These are phyloP conservation scores for Eptesicus fuscus DNA, from an alignment of 2,113 vertebrate genomes.

Conservation along the genomic window DNA sequence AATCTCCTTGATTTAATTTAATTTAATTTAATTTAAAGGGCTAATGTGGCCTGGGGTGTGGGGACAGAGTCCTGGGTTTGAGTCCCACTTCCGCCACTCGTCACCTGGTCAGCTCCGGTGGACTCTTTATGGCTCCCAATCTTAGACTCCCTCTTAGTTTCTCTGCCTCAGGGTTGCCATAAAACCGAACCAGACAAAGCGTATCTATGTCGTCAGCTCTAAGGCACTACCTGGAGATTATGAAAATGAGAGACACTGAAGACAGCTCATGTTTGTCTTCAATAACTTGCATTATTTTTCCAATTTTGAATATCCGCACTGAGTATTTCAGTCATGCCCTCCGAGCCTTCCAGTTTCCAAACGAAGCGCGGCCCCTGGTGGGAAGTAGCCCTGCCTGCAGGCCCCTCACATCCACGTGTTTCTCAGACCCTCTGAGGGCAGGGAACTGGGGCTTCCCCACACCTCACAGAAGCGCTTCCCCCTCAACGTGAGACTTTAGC, in stretches of 20 bases:
- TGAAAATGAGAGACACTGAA: neutral
- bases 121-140: neutral
- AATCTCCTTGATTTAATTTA: neutral
- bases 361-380: neutral
- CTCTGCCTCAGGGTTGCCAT: neutral
- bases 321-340: neutral
- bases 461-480: neutral
- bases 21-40: neutral
- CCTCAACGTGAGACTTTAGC: neutral
- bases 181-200: neutral
- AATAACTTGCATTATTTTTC: neutral
- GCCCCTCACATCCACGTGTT: accelerated
- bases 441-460: neutral
- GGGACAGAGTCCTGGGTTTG: neutral
- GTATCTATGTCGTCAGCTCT: neutral
- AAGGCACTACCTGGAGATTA: neutral
- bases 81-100: neutral
- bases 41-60: neutral
- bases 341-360: neutral
- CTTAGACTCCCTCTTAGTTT: neutral
- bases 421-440: neutral
- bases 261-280: neutral
- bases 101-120: neutral
- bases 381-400: neutral
- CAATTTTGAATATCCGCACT: neutral